Evolutionary conservation across 2,113 vertebrate species (phyloP), one percentile per base, ranked within the genome.

Genomic region (Aegotheles bennettii): DNA sequence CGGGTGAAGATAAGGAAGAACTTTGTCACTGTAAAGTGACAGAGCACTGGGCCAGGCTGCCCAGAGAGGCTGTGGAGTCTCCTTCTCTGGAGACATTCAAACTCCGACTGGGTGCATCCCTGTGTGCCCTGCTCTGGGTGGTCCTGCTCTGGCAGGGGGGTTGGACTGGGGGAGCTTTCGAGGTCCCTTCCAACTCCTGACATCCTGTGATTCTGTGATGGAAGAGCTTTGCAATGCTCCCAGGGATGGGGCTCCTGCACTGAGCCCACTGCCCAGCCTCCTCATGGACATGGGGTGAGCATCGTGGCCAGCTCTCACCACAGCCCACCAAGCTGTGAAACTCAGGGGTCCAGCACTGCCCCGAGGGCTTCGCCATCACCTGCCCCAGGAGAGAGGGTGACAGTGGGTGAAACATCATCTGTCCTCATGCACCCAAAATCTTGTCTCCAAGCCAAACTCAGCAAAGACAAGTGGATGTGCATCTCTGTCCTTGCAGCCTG

Each of bases 241-340:
- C 23, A 24, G 21, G 21, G 26, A 63, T 1, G 5, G 11, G 40
- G 17, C 64, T 89, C 60, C n/a, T 82, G 60, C 15, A 87, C 48
- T 42, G 47, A 84, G 26, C 13, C 5, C 13, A 3, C 18, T 23
- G 33, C 59, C 17, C 18, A 63, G 40, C 16, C 64, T 42, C 16
- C 26, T 60, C 36, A 21, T 2, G 7, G 17, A 64, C n/a, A 63
- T 35, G 47, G 24, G 18, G 15, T 29, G 64, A 43, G 57, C 47
- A 7, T n/a, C 6, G 13, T 6, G 13, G 29, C 33, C 0, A 2
- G 40, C 17, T 60, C 19, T 33, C 28, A 42, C 43, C 43, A 2
- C 6, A 15, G 33, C 19, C 56, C 29, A 18, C 21, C 51, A 26
- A 50, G 48, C 10, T 51, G 1, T 16, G 29, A 67, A 70, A 24